phyloP scores from a whole-genome alignment of 2,888 invertebrate genomes.

The Drosophila picticornis region DNA sequence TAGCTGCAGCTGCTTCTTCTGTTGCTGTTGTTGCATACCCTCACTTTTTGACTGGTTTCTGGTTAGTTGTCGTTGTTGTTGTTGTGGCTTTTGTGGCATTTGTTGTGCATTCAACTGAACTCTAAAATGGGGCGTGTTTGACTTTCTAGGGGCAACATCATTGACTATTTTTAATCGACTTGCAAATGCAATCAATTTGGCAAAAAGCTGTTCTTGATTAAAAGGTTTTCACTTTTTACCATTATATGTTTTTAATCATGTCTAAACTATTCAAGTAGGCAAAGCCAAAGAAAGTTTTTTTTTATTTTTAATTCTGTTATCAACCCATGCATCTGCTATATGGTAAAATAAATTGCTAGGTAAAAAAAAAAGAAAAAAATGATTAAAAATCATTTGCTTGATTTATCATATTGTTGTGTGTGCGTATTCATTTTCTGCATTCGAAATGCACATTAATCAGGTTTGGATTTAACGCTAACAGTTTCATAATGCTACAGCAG shows the following conservation, averaged over 20 bases:
- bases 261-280: not conserved
- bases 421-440: slow-evolving; percentile 41
- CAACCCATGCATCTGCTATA: not conserved
- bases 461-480: not conserved
- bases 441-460: slow-evolving; percentile 53
- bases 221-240: not conserved
- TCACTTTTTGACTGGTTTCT: slow-evolving; percentile 37
- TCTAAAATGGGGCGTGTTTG: slow-evolving; percentile 31
- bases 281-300: not conserved
- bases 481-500: slow-evolving; percentile 39
- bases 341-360: slow-evolving; percentile 11
- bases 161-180: slow-evolving; percentile 16
- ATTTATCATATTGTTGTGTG: slow-evolving; percentile 14
- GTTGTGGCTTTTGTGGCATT: slow-evolving; percentile 57
- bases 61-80: not conserved
- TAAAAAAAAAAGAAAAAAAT: slow-evolving; percentile 16
- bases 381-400: slow-evolving; percentile 40
- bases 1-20: slow-evolving; percentile 22
- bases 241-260: not conserved
- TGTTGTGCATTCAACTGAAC: slow-evolving; percentile 68
- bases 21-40: slow-evolving; percentile 36
- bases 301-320: not conserved
- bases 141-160: slow-evolving; percentile 7
- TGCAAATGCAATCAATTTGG: slow-evolving; percentile 21
- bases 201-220: not conserved